A percentile compares a stretch with the other conserved stretches of the same genome.
Conservation (phyloP, 2,888 invertebrate species). For the Dysmachus trigonus region DNA sequence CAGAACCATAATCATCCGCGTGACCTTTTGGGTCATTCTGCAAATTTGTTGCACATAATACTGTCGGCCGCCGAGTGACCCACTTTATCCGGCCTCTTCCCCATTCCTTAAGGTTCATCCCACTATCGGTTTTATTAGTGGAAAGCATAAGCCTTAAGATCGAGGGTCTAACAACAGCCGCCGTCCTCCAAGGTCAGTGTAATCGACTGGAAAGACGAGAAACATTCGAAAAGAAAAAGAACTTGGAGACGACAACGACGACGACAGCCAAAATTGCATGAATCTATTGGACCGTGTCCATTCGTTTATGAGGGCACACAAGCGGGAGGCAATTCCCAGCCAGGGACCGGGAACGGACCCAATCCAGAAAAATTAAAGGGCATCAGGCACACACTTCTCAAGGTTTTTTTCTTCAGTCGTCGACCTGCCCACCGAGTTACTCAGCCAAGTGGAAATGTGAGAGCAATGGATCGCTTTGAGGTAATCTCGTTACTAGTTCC, state of each 20-base stretch:
- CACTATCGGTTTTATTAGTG: neutral
- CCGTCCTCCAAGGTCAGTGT: neutral
- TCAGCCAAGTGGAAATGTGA: neutral
- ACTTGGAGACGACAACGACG: neutral
- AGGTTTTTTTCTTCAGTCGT: neutral
- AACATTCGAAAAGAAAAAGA: neutral
- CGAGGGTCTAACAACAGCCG: neutral
- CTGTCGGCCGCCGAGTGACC: neutral
- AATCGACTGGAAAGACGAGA: conserved; percentile 3
- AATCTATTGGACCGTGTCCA: conserved; percentile 10
- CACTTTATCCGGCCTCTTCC: neutral
- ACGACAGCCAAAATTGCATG: conserved; percentile 27
- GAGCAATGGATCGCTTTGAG: conserved; percentile 1
- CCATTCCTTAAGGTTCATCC: neutral
- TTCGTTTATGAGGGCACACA: conserved; percentile 20
- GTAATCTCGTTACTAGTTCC: neutral
- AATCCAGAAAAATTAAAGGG: neutral
- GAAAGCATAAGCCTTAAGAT: neutral
- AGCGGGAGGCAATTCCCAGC: neutral
- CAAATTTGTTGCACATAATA: conserved; percentile 19
- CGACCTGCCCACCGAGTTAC: neutral
- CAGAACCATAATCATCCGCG: neutral
- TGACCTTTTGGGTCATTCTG: conserved; percentile 12
- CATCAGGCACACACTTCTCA: neutral
- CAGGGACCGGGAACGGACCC: neutral